Conservation (phyloP, 2,113 vertebrate species). For the Chitala chitala region DNA sequence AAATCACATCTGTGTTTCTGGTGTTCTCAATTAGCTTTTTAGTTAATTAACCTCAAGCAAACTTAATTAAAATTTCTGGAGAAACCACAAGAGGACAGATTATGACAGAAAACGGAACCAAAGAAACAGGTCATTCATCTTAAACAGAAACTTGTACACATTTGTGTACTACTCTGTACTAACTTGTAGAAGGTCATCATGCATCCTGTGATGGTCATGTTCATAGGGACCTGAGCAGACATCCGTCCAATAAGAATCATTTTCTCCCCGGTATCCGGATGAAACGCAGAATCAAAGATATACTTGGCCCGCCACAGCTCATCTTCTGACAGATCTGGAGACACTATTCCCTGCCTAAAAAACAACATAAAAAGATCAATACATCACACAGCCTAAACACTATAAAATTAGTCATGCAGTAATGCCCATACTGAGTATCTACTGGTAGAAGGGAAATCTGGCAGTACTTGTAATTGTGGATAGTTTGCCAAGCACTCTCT, state of each 20-base stretch:
- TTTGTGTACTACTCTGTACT: slow-evolving; percentile 30
- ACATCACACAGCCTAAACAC: neutral
- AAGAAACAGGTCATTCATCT: neutral
- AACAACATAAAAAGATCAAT: neutral
- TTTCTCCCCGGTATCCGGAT: slow-evolving; percentile 95
- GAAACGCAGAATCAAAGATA: slow-evolving; percentile 92
- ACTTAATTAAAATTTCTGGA: too few relatives aligned
- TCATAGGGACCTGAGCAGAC: slow-evolving; percentile 98
- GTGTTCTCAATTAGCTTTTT: too few relatives aligned
- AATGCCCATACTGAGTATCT: too few relatives aligned
- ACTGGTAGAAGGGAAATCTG: neutral
- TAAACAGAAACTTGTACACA: neutral
- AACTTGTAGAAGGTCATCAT: slow-evolving; percentile 99
- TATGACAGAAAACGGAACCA: neutral
- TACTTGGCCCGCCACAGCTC: slow-evolving; percentile 96
- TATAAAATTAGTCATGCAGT: neutral
- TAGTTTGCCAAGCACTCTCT: slow-evolving; percentile 71
- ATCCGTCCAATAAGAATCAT: slow-evolving; percentile 96
- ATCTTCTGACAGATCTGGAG: slow-evolving; percentile 84
- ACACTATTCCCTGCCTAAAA: slow-evolving; percentile 73
- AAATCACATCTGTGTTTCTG: too few relatives aligned
- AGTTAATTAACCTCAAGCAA: too few relatives aligned
- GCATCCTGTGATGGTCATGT: slow-evolving; percentile 97
- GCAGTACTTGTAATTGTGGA: slow-evolving; percentile 86
- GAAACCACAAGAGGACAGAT: too few relatives aligned